These are phyloP conservation scores for Aricia agestis DNA, from an alignment of 1,140 invertebrate species.

Conservation along the genomic window DNA sequence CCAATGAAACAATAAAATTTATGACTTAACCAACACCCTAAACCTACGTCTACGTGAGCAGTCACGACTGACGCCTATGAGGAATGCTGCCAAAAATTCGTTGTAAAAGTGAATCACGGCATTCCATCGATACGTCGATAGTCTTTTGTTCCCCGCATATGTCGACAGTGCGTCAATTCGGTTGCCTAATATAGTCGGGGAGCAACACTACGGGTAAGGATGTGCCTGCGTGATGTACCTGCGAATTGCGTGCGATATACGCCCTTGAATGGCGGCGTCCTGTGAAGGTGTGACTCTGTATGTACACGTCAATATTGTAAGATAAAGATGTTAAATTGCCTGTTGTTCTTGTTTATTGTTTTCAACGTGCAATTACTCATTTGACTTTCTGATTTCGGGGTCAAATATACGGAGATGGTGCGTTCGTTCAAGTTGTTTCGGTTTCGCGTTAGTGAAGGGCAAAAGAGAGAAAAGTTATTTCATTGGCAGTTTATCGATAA, in stretches of 20 bases:
- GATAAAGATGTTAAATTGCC: not conserved
- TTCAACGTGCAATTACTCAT: conserved; percentile 1
- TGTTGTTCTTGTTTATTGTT: conserved; percentile 2
- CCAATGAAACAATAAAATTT: not conserved
- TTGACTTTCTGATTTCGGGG: not conserved
- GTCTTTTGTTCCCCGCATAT: conserved; percentile 39
- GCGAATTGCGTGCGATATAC: conserved; percentile 59
- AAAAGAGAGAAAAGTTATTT: too few species aligned
- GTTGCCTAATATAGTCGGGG: conserved; percentile 64
- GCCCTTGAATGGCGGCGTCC: conserved; percentile 56
- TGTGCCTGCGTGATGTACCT: conserved; percentile 62
- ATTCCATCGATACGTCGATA: conserved; percentile 30
- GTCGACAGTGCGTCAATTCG: conserved; percentile 55
- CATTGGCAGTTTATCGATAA: too few species aligned
- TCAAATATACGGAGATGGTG: not conserved
- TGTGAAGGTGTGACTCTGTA: conserved; percentile 51
- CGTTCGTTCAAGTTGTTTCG: not conserved
- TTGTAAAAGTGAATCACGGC: conserved; percentile 33
- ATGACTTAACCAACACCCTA: not conserved
- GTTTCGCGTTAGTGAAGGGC: not conserved
- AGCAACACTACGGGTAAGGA: conserved; percentile 66
- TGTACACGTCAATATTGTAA: conserved; percentile 40
- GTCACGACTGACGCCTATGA: not conserved
- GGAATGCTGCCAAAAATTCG: conserved; percentile 5
- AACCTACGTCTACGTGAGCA: not conserved